Conservation (phyloP, 2,113 vertebrate genomes). For the Chaenogobius annularis region DNA sequence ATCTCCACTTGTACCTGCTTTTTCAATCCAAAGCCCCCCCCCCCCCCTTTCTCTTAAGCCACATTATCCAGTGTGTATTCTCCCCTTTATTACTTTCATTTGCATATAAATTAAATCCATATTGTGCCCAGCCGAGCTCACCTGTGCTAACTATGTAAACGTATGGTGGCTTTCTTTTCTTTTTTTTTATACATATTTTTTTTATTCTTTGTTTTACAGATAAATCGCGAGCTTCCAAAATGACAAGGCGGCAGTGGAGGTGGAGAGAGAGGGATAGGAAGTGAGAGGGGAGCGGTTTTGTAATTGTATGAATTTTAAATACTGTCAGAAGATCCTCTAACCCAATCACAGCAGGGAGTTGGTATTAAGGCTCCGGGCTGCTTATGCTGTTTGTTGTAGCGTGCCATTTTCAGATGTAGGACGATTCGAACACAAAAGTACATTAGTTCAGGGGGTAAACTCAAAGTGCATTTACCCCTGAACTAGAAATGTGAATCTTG, state of each 20-base stretch:
- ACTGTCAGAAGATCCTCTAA: constrained; percentile 68
- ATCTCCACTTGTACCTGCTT: constrained; percentile 41
- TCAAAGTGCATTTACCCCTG: no score
- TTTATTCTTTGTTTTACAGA: constrained; percentile 88
- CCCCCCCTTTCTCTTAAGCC: constrained; percentile 65
- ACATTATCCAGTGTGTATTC: constrained; percentile 91
- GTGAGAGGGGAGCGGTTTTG: constrained; percentile 50
- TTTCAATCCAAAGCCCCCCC: constrained; percentile 39
- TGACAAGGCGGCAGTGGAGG: constrained; percentile 52
- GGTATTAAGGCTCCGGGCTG: constrained; percentile 60
- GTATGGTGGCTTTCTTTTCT: constrained; percentile 77
- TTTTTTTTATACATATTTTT: not conserved
- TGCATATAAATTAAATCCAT: constrained; percentile 99
- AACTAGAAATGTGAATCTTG: no score
- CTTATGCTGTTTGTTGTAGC: no score
- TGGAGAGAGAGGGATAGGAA: constrained; percentile 9
- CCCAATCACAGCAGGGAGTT: constrained; percentile 63
- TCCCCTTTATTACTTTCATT: constrained; percentile 93
- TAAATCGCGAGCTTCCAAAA: constrained; percentile 79
- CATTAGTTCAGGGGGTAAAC: no score
- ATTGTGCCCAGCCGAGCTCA: constrained; percentile 96
- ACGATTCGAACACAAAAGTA: no score
- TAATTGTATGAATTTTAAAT: constrained; percentile 93
- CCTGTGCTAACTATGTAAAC: constrained; percentile 84
- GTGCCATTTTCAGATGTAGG: not conserved